Evolutionary conservation across 2,888 invertebrate species (phyloP).

Genomic region (Trachelus stipa): DNA sequence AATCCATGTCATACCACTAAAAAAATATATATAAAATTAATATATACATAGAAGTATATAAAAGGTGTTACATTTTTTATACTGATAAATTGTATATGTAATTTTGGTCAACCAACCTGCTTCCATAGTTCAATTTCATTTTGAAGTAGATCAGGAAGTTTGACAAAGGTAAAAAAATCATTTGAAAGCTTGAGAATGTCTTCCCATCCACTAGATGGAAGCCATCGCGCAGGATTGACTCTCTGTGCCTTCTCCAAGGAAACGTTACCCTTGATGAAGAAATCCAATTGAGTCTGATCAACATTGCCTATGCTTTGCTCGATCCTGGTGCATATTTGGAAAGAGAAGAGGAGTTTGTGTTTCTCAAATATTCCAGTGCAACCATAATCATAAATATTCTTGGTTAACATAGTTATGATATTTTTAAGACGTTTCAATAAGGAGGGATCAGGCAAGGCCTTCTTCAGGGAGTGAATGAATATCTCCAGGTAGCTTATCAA

Average conservation of each 20-base stretch:
- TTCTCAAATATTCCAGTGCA: conserved; percentile 93
- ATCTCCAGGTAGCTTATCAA: conserved; percentile 87
- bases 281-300: conserved; percentile 81
- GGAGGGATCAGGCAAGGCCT: conserved; percentile 85
- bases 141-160: conserved; percentile 73
- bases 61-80: neutral
- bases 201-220: conserved; percentile 83
- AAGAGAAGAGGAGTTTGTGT: conserved; percentile 90
- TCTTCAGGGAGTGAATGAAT: conserved; percentile 83
- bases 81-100: neutral
- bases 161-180: conserved; percentile 77
- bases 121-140: conserved; percentile 73
- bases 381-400: conserved; percentile 90
- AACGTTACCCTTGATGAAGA: conserved; percentile 90
- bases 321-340: conserved; percentile 89
- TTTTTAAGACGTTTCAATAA: conserved; percentile 79
- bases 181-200: conserved; percentile 79
- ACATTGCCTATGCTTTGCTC: conserved; percentile 78
- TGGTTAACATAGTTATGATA: conserved; percentile 86
- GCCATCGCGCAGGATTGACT: conserved; percentile 79
- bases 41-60: conserved; percentile 16
- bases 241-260: conserved; percentile 79
- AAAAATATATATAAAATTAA: conserved; percentile 28
- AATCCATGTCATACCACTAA: conserved; percentile 88
- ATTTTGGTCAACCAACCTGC: conserved; percentile 67